Evolutionary conservation across 2,113 vertebrate genomes (phyloP).

Genomic region (Hypanus sabinus): DNA sequence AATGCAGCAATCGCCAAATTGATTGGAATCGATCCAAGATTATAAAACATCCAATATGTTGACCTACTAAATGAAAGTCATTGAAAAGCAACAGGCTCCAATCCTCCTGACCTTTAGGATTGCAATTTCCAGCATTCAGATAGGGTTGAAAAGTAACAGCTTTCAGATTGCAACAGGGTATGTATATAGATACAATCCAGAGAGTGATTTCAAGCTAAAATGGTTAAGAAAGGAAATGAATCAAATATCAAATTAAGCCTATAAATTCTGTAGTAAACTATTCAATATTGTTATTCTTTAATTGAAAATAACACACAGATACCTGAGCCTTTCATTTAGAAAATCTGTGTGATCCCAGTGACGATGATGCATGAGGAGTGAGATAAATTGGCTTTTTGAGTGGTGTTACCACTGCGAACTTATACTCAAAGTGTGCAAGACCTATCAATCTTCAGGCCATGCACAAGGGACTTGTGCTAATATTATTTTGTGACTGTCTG

Average conservation of each 20-base stretch:
- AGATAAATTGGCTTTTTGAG: too few relatives aligned
- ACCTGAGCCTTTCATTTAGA: background rate
- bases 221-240: background rate
- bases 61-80: background rate
- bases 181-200: background rate
- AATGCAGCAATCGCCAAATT: background rate
- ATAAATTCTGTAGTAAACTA: background rate
- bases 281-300: background rate
- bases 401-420: too few relatives aligned
- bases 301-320: background rate
- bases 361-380: too few relatives aligned
- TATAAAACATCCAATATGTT: slow-evolving; percentile 20
- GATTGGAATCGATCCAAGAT: background rate
- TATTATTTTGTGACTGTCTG: too few relatives aligned
- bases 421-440: too few relatives aligned
- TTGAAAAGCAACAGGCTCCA: slow-evolving; percentile 12
- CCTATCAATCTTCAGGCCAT: too few relatives aligned
- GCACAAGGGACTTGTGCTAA: too few relatives aligned
- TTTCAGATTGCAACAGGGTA: background rate
- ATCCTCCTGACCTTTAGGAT: background rate
- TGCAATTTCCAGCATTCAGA: background rate
- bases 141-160: background rate
- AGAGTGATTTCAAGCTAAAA: background rate
- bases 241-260: background rate
- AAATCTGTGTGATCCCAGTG: background rate